Percentiles rank a stretch among this genome's conserved stretches.
phyloP scores from a whole-genome alignment of 92 coral and sea anemone genomes.

The Zoanthus sociatus region DNA sequence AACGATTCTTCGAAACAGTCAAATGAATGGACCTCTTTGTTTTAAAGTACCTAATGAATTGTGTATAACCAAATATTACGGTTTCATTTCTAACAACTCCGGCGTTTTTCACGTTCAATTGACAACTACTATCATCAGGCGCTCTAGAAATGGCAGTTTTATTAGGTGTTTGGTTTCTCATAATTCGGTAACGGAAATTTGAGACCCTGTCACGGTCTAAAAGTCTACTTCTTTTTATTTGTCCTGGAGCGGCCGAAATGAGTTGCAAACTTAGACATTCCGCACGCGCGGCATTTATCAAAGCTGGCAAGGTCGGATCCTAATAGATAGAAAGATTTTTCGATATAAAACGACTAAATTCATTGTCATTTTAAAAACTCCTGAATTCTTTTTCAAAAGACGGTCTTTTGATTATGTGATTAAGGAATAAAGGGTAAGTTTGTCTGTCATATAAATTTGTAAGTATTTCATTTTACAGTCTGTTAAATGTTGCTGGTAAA shows the following conservation, averaged over 20 bases:
- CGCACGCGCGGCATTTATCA: not conserved
- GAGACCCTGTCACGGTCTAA: slow-evolving; percentile 58
- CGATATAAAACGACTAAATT: not conserved
- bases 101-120: slow-evolving; percentile 16
- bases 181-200: slow-evolving; percentile 73
- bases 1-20: not conserved
- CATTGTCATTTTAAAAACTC: slow-evolving; percentile 10
- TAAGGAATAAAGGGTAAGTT: slow-evolving; percentile 50
- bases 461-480: not conserved
- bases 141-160: slow-evolving; percentile 65
- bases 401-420: slow-evolving; percentile 80
- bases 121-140: slow-evolving; percentile 31
- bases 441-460: slow-evolving; percentile 24
- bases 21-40: slow-evolving; percentile 35
- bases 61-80: not conserved
- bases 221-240: not conserved
- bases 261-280: slow-evolving; percentile 21
- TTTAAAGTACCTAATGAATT: not conserved
- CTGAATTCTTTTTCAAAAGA: slow-evolving; percentile 56
- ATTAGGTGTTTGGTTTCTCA: slow-evolving; percentile 85
- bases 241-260: slow-evolving; percentile 29
- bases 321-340: not conserved
- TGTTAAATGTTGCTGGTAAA: slow-evolving; percentile 12
- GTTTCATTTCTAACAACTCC: slow-evolving; percentile 23
- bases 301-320: not conserved